Base-by-base conservation (phyloP, 2,113 vertebrate species). In the Manacus vitellinus region DNA sequence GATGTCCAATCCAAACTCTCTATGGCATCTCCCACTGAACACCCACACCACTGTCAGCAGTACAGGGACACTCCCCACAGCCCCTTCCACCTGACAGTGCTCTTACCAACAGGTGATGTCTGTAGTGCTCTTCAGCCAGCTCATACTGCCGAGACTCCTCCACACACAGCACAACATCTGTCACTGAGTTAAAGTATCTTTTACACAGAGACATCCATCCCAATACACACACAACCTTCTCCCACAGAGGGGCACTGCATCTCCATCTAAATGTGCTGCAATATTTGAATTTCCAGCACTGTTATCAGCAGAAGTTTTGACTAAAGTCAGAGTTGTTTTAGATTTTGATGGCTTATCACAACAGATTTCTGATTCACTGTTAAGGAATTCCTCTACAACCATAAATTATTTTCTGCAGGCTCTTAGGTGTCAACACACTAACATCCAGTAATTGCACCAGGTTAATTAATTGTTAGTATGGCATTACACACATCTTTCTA, bases 91-190 rank as follows among this genome's bases (percentile, higher is more conserved):
- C 52, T 3, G 28, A 24, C 10, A 8, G 19, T 8, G 43, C 19
- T 87, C 98, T 98, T 97, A 99, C 99, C 99, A 99, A 81, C 37
- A 99, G 95, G 49, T 73, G 88, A 61, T 16, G 86, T 20, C 62
- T 84, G 73, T 94, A 87, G 91, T 99, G 98, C 4, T 97, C 93
- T 80, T 96, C 94, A 33, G 98, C 99, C 44, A 70, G 56, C 73
- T 97, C 88, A n/a, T 77, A 15, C 63, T 14, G 95, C 55, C 85
- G 89, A 46, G 91, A 88, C 35, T 98, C 94, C 59, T 99, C 96
- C 24, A 85, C 93, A 81, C 96, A 90, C 68, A 98, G 54, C 5
- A 85, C 95, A 91, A 98, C 88, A 92, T 99, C 99, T 99, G 92
- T 28, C 62, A 82, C 12, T 2, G 74, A 73, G 94, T 99, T 96